Percentiles rank a stretch among this genome's conserved stretches.
Conservation (phyloP, 2,888 invertebrate species). For the Hirtodrosophila histrioides region DNA sequence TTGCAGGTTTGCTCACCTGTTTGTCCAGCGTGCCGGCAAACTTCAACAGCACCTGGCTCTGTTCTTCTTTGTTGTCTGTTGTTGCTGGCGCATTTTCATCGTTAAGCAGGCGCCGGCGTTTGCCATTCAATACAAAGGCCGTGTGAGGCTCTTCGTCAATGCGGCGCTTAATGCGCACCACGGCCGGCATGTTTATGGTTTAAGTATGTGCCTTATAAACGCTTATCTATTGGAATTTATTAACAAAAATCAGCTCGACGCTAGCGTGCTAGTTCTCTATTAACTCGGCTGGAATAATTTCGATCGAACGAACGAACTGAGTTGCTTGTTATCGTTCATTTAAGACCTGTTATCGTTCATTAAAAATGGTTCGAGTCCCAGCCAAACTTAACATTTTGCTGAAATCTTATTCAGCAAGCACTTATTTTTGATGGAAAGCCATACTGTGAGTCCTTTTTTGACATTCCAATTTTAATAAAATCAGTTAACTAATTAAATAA, state of each 20-base stretch:
- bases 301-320: too few species aligned
- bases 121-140: constrained; percentile 89
- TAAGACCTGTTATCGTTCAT: too few species aligned
- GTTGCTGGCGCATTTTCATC: constrained; percentile 47
- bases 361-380: too few species aligned
- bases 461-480: too few species aligned
- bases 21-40: constrained; percentile 90
- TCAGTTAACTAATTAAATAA: too few species aligned
- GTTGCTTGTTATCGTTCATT: too few species aligned
- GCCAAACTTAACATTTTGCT: too few species aligned
- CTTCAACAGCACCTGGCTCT: constrained; percentile 88
- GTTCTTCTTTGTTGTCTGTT: constrained; percentile 74
- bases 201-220: constrained; percentile 12
- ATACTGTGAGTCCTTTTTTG: too few species aligned
- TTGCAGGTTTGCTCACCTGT: constrained; percentile 85
- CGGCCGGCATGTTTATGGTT: constrained; percentile 84
- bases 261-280: not conserved
- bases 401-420: too few species aligned
- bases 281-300: too few species aligned
- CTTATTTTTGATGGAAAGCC: too few species aligned
- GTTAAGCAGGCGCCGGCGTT: constrained; percentile 87
- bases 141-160: constrained; percentile 89
- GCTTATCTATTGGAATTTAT: constrained; percentile 33
- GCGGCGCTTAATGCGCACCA: constrained; percentile 90
- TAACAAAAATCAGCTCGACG: constrained; percentile 7